phyloP scores from a whole-genome alignment of 1,140 invertebrate genomes.

The Atta cephalotes region DNA sequence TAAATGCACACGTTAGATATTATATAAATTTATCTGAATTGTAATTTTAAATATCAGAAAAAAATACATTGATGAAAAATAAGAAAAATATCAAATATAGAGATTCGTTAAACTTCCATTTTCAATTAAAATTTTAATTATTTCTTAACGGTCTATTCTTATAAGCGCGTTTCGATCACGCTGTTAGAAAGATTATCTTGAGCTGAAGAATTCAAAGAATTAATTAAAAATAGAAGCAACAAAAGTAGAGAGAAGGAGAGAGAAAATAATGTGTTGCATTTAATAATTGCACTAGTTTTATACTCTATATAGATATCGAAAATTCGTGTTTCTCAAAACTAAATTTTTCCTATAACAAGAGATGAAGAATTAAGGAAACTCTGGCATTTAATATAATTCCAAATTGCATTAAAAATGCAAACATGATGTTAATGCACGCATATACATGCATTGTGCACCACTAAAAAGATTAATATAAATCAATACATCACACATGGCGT shows the following conservation, averaged over 20 bases:
- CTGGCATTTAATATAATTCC: background rate
- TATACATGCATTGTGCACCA: no score
- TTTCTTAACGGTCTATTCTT: constrained; percentile 25
- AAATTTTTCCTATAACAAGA: background rate
- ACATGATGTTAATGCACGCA: background rate
- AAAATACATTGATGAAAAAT: background rate
- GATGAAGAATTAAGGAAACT: background rate
- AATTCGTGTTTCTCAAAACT: background rate
- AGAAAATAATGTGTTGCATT: background rate
- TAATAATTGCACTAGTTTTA: background rate
- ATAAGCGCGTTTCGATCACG: constrained; percentile 12
- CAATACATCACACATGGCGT: constrained; percentile 36
- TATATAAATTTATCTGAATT: background rate
- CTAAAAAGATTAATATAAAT: constrained; percentile 31
- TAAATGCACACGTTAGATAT: background rate
- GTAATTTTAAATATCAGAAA: constrained; percentile 22
- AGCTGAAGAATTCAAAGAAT: constrained; percentile 9
- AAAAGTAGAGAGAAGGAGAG: background rate
- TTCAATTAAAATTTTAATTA: constrained; percentile 60
- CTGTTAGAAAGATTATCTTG: constrained; percentile 25
- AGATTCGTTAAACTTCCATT: constrained; percentile 22
- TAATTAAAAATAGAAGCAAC: constrained; percentile 30
- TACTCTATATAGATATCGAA: background rate
- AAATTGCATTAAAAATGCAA: background rate
- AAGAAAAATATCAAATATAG: background rate